A percentile compares a stretch with the other conserved stretches of the same genome.
phyloP scores from a whole-genome alignment of 2,888 invertebrate species.

The Clistopyga incitator region DNA sequence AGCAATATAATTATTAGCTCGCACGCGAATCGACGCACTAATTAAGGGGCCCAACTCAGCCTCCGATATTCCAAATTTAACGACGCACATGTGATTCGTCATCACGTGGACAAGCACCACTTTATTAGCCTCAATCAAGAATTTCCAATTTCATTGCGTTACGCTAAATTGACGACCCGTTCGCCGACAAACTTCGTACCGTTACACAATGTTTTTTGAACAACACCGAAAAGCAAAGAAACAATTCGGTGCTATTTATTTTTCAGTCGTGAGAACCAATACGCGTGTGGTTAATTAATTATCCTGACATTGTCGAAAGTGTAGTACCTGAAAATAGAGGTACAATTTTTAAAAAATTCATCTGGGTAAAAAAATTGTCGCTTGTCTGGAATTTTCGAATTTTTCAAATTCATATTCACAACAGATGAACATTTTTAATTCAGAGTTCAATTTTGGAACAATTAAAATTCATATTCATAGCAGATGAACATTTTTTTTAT shows the following conservation, averaged over 20 bases:
- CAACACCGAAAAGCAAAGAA: background rate
- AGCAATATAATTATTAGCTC: constrained; percentile 54
- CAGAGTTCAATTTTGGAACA: background rate
- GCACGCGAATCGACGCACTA: constrained; percentile 28
- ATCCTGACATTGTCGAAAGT: too few species aligned
- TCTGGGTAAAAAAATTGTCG: background rate
- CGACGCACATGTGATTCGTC: background rate
- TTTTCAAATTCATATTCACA: background rate
- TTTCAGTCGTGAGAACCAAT: too few species aligned
- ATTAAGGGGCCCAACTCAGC: constrained; percentile 25
- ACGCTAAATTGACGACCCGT: background rate
- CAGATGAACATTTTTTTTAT: background rate
- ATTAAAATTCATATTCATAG: background rate
- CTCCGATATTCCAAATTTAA: constrained; percentile 20
- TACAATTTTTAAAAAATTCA: background rate
- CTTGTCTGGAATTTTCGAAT: background rate
- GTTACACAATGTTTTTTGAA: background rate
- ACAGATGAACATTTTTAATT: too few species aligned
- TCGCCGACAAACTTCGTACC: background rate
- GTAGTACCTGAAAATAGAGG: too few species aligned
- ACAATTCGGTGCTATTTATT: too few species aligned
- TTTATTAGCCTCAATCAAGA: constrained; percentile 1
- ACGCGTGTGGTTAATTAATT: too few species aligned
- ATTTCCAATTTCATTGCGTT: background rate
- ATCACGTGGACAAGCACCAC: constrained; percentile 1